Percentiles rank a stretch among this genome's conserved stretches.
Evolutionary conservation across 2,797 vertebrate species (phyloP).

Genomic region (Threskiornis aethiopicus): DNA sequence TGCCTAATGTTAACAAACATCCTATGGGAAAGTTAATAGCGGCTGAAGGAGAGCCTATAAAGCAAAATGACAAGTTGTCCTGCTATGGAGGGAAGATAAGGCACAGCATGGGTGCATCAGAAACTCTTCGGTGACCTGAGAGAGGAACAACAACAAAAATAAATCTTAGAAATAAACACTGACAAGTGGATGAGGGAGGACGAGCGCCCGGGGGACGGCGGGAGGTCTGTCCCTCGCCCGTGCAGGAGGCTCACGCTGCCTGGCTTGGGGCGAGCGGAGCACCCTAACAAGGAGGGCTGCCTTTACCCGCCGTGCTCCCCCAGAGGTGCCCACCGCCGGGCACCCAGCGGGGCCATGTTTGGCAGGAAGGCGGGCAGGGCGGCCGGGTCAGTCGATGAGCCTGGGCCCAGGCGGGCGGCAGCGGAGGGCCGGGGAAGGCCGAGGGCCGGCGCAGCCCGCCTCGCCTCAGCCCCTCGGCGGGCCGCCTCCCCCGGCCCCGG

Average conservation of each 20-base stretch:
- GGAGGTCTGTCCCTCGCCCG: neutral
- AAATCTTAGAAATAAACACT: neutral
- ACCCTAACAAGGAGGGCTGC: rapidly evolving
- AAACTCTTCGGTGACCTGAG: neutral
- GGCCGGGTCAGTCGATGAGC: rapidly evolving
- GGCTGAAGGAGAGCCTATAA: neutral
- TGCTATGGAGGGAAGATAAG: neutral
- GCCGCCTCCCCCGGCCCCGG: no score
- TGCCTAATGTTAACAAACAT: neutral
- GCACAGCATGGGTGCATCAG: rapidly evolving
- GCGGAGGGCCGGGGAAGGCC: neutral
- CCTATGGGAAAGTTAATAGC: neutral
- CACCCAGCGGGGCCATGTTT: rapidly evolving
- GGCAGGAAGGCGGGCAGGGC: neutral
- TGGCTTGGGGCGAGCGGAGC: neutral
- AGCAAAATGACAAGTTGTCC: neutral
- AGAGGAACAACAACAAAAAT: neutral
- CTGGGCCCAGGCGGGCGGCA: neutral
- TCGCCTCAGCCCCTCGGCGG: neutral
- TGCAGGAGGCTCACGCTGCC: neutral
- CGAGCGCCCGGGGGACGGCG: rapidly evolving
- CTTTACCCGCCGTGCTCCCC: rapidly evolving
- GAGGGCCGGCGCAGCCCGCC: neutral
- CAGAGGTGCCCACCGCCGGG: neutral
- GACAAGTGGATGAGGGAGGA: rapidly evolving